Conservation (phyloP, 1,140 invertebrate species). For the Procambarus virginalis region DNA sequence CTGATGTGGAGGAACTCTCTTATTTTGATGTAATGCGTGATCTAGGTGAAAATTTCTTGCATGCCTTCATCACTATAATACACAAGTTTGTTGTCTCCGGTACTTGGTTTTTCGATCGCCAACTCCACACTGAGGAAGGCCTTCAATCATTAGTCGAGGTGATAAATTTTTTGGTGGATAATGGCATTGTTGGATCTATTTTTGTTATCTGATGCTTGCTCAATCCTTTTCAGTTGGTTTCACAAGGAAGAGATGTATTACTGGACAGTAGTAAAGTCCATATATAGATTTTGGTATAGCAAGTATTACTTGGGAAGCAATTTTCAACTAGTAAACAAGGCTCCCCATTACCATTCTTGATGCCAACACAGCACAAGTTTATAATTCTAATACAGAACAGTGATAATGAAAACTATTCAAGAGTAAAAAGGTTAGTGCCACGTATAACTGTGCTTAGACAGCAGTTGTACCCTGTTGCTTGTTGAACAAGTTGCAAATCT, state of each 20-base stretch:
- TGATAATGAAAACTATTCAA: too few species aligned
- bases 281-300: neutral
- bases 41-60: slow-evolving; percentile 67
- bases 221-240: neutral
- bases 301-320: neutral
- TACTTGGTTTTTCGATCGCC: slow-evolving; percentile 67
- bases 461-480: too few species aligned
- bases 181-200: slow-evolving; percentile 69
- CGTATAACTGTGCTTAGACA: too few species aligned
- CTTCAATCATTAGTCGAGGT: slow-evolving; percentile 47
- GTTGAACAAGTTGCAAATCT: too few species aligned
- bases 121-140: slow-evolving; percentile 60
- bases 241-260: neutral
- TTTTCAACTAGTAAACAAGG: neutral
- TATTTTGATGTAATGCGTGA: slow-evolving; percentile 69
- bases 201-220: slow-evolving; percentile 64
- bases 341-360: neutral
- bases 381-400: too few species aligned
- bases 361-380: neutral
- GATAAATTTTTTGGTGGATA: slow-evolving; percentile 67
- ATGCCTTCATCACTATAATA: slow-evolving; percentile 67
- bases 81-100: slow-evolving; percentile 68
- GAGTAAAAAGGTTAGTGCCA: too few species aligned
- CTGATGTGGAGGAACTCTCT: slow-evolving; percentile 52
- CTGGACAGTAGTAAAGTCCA: neutral